Evolutionary conservation across 2,888 invertebrate genomes (phyloP).

Genomic region (Nomada ruficornis): DNA sequence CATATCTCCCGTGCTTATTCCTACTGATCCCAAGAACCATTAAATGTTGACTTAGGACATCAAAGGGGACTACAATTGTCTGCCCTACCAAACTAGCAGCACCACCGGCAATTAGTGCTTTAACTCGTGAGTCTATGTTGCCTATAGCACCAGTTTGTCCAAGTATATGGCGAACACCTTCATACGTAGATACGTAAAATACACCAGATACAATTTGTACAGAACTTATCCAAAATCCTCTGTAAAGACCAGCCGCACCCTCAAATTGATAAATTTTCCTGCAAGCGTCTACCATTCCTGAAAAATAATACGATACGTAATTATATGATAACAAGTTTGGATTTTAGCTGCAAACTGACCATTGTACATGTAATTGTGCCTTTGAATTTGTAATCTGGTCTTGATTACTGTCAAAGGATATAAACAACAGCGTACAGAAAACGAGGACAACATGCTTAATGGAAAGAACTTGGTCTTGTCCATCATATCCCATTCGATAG

Average conservation of each 20-base stretch:
- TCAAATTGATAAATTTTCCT: constrained; percentile 93
- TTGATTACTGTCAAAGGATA: constrained; percentile 98
- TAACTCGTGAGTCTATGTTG: constrained; percentile 87
- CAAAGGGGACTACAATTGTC: constrained; percentile 98
- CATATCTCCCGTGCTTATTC: constrained; percentile 78
- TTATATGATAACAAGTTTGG: neutral
- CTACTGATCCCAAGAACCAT: constrained; percentile 93
- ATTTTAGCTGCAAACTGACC: constrained; percentile 84
- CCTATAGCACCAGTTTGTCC: constrained; percentile 85
- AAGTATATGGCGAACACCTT: constrained; percentile 93
- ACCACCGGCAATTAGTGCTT: constrained; percentile 95
- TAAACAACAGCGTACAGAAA: constrained; percentile 89
- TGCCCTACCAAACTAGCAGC: constrained; percentile 97
- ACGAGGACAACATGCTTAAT: constrained; percentile 94
- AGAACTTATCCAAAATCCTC: constrained; percentile 98
- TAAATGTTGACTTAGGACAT: constrained; percentile 97
- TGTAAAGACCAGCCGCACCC: constrained; percentile 94
- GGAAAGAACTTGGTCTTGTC: constrained; percentile 97
- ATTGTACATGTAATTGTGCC: constrained; percentile 92
- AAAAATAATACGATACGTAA: neutral
- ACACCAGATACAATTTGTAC: constrained; percentile 94
- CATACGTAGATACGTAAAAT: constrained; percentile 97
- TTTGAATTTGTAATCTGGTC: constrained; percentile 95
- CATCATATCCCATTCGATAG: constrained; percentile 99
- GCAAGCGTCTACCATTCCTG: constrained; percentile 94